Conservation (phyloP, 2,797 vertebrate genomes). For the Steatocranus sp. region DNA sequence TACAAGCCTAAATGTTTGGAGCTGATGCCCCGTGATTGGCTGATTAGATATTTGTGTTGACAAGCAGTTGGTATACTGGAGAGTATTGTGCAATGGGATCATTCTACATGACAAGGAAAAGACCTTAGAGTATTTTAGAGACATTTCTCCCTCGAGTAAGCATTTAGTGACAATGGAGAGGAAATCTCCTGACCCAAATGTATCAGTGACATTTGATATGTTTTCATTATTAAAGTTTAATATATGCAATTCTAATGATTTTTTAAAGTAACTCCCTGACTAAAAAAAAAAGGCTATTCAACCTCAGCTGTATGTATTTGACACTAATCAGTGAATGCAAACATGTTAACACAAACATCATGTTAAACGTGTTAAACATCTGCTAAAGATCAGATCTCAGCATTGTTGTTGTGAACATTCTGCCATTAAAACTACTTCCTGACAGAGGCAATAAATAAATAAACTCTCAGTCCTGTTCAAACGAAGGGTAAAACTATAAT, state of each 20-base stretch:
- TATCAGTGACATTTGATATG: not conserved
- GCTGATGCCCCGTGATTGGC: not conserved
- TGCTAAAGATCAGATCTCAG: not conserved
- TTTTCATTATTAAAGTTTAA: not conserved
- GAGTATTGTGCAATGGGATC: not conserved
- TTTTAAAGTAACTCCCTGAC: not conserved
- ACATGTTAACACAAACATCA: not conserved
- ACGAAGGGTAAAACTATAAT: not conserved
- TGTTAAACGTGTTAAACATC: not conserved
- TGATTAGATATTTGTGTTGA: not conserved
- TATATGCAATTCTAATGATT: not conserved
- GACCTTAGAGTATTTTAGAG: not conserved
- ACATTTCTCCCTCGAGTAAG: not conserved
- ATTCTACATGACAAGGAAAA: not conserved
- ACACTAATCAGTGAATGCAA: not conserved
- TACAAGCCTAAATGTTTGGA: not conserved
- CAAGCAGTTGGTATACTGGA: not conserved
- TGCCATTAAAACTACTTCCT: not conserved
- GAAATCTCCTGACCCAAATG: not conserved
- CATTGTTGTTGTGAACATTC: not conserved
- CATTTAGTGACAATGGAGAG: not conserved
- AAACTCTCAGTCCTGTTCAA: not conserved
- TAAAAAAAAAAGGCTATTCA: not conserved
- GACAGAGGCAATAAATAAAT: not conserved
- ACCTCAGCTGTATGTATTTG: not conserved